Evolutionary conservation across 2,113 vertebrate genomes (phyloP).

Genomic region (Chloroceryle aenea): DNA sequence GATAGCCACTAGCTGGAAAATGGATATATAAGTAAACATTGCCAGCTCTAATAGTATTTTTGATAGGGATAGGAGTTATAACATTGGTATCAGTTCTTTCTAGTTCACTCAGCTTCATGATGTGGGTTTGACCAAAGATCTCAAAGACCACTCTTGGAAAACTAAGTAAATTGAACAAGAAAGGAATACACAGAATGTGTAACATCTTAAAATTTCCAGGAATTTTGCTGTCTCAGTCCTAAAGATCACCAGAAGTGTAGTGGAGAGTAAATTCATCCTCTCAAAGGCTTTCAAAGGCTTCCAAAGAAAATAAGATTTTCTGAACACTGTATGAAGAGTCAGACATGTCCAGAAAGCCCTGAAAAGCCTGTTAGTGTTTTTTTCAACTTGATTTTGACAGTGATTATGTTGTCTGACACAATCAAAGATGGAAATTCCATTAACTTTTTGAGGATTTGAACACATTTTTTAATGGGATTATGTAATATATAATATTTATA

Average conservation of each 20-base stretch:
- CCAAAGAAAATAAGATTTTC: neutral
- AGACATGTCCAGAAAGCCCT: neutral
- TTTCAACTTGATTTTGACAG: neutral
- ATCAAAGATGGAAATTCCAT: neutral
- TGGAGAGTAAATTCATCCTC: neutral
- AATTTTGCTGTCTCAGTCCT: neutral
- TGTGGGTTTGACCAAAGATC: neutral
- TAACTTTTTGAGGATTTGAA: neutral
- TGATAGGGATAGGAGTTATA: accelerated
- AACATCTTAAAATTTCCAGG: neutral
- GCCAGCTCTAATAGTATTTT: accelerated
- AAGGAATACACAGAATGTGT: neutral
- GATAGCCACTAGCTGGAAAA: neutral
- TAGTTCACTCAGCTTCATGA: neutral
- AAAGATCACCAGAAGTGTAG: neutral
- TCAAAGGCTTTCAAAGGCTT: neutral
- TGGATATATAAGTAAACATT: neutral
- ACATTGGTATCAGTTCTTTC: accelerated
- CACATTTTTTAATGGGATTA: neutral
- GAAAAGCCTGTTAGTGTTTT: neutral
- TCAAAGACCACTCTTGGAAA: neutral
- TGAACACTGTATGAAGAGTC: neutral
- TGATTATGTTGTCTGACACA: neutral
- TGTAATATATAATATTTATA: neutral
- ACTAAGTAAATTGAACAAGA: neutral